phyloP scores from a whole-genome alignment of 2,113 vertebrate species.

The Nettapus auritus region DNA sequence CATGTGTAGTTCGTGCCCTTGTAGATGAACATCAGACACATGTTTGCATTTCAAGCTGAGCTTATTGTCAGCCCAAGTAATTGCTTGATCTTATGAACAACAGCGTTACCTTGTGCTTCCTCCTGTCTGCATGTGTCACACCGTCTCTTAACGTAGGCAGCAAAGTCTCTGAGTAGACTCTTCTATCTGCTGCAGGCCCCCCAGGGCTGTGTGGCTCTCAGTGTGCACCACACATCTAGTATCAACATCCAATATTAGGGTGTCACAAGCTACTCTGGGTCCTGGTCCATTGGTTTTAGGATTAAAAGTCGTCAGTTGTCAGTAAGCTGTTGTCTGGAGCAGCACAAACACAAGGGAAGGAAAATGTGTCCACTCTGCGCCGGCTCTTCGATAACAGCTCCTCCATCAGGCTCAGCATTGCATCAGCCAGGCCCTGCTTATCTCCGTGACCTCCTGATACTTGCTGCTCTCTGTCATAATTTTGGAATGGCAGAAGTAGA shows the following conservation, averaged over 20 bases:
- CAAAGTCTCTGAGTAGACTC: background rate
- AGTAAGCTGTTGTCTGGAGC: background rate
- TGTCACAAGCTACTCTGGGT: background rate
- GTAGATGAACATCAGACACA: background rate
- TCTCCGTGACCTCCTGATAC: background rate
- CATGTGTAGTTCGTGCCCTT: background rate
- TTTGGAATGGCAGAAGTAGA: background rate
- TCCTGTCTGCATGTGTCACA: fast-evolving
- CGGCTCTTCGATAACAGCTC: background rate
- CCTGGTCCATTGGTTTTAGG: background rate
- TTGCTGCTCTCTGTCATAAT: background rate
- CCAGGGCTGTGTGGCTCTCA: background rate
- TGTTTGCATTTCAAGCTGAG: constrained; percentile 16
- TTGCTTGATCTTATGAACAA: background rate
- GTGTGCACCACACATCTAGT: background rate
- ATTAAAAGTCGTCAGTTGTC: background rate
- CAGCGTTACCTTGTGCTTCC: background rate
- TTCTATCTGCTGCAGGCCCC: fast-evolving
- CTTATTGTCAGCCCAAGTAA: background rate
- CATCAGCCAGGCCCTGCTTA: background rate
- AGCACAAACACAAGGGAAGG: background rate
- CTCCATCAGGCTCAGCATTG: background rate
- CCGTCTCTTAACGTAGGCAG: background rate
- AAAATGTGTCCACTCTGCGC: background rate
- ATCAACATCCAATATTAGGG: background rate